Evolutionary conservation across 92 coral and sea anemone genomes (phyloP).

Genomic region (Metridium senile): DNA sequence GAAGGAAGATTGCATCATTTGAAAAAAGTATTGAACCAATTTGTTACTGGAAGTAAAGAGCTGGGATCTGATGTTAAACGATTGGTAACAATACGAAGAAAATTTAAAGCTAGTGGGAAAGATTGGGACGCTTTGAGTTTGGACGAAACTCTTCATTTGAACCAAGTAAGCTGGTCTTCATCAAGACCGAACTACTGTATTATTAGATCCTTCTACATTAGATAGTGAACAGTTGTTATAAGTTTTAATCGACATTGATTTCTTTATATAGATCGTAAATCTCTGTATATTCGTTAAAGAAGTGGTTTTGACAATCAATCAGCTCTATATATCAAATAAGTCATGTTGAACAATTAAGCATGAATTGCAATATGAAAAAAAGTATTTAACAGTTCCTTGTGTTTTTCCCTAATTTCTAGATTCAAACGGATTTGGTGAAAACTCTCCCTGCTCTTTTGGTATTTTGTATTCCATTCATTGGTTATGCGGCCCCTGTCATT

Average conservation of each 20-base stretch:
- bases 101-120: conserved; percentile 66
- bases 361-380: too few relatives aligned
- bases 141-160: conserved; percentile 82
- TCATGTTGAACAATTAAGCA: too few relatives aligned
- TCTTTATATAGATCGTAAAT: too few relatives aligned
- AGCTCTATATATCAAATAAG: too few relatives aligned
- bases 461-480: conserved; percentile 89
- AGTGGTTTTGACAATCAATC: too few relatives aligned
- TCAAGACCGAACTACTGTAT: too few relatives aligned
- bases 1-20: conserved; percentile 42
- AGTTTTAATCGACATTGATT: too few relatives aligned
- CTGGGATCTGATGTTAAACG: conserved; percentile 85
- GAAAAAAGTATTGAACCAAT: conserved; percentile 64
- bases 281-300: too few relatives aligned
- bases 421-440: conserved; percentile 79
- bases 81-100: conserved; percentile 75
- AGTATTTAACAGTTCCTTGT: background rate
- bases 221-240: too few relatives aligned
- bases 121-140: conserved; percentile 72
- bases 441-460: conserved; percentile 83
- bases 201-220: too few relatives aligned
- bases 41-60: conserved; percentile 73
- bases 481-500: conserved; percentile 94
- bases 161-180: conserved; percentile 79
- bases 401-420: conserved; percentile 26